Conservation (phyloP, 2,113 vertebrate species). For the Halichoeres trimaculatus region DNA sequence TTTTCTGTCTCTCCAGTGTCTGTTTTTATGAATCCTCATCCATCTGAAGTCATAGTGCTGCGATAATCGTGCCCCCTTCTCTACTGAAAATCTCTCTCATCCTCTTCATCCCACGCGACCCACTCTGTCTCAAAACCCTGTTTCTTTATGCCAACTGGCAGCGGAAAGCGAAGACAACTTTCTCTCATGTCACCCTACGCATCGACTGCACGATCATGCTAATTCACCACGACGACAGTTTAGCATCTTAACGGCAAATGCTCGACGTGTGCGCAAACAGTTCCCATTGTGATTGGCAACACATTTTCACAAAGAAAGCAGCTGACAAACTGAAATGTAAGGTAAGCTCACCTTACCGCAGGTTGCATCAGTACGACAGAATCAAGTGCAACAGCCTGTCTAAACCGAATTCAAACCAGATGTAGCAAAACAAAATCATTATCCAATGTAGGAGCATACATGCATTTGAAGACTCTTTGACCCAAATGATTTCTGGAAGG, state of each 20-base stretch:
- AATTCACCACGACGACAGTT: conserved; percentile 72
- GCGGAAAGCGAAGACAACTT: conserved; percentile 61
- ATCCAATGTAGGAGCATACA: conserved; percentile 25
- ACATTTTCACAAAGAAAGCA: conserved; percentile 53
- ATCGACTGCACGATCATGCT: conserved; percentile 56
- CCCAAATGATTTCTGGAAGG: conserved; percentile 41
- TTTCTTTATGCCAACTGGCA: conserved; percentile 75
- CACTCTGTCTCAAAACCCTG: conserved; percentile 69
- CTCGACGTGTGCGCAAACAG: conserved; percentile 63
- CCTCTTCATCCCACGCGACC: conserved; percentile 72
- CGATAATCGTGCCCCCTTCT: conserved; percentile 63
- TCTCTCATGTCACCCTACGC: conserved; percentile 74
- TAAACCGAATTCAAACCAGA: conserved; percentile 28
- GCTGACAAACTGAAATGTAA: conserved; percentile 57
- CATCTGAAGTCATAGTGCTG: conserved; percentile 68
- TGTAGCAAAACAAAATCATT: conserved; percentile 32
- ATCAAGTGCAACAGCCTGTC: conserved; percentile 37
- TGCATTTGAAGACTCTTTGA: conserved; percentile 45
- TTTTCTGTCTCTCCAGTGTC: conserved; percentile 43
- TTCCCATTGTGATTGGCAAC: conserved; percentile 42
- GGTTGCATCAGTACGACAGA: conserved; percentile 67
- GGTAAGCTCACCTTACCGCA: conserved; percentile 53
- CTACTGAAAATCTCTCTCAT: conserved; percentile 70
- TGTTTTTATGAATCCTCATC: conserved; percentile 65
- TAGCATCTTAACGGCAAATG: conserved; percentile 61